Conservation (phyloP, 2,888 invertebrate species). For the Dynastes hyllus region DNA sequence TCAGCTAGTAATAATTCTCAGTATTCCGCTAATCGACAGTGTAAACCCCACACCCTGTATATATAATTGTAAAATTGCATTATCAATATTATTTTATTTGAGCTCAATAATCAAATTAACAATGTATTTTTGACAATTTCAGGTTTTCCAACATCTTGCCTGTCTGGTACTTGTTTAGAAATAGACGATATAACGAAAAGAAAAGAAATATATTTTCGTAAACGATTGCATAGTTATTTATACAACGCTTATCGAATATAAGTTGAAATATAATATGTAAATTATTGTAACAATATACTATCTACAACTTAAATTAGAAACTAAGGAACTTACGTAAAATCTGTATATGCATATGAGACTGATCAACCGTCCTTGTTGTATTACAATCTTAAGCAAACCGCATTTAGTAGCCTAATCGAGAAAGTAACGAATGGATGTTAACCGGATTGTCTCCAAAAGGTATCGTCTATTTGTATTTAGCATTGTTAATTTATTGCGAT, state of each 20-base stretch:
- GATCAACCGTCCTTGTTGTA: constrained; percentile 51
- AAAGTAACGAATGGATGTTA: constrained; percentile 11
- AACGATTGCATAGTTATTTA: constrained; percentile 41
- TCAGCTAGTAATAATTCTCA: too few species aligned
- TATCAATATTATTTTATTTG: constrained; percentile 36
- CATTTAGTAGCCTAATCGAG: constrained; percentile 6
- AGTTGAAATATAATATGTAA: constrained; percentile 10
- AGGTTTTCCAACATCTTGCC: constrained; percentile 47
- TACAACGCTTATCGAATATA: constrained; percentile 30
- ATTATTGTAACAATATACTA: too few species aligned
- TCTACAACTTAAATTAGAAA: constrained; percentile 16
- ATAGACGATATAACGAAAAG: constrained; percentile 34
- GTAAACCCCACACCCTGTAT: too few species aligned
- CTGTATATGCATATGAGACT: constrained; percentile 49
- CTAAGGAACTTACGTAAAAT: constrained; percentile 22
- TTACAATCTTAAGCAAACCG: constrained; percentile 29
- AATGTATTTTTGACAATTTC: constrained; percentile 50
- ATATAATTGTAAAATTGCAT: neutral
- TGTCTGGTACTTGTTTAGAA: constrained; percentile 48
- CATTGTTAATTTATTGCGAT: neutral
- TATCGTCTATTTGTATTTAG: constrained; percentile 6
- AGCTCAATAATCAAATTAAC: constrained; percentile 50
- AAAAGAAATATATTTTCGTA: constrained; percentile 52
- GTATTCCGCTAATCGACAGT: too few species aligned
- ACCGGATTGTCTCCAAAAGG: neutral